phyloP scores from a whole-genome alignment of 2,113 vertebrate species.

The Verasper variegatus region DNA sequence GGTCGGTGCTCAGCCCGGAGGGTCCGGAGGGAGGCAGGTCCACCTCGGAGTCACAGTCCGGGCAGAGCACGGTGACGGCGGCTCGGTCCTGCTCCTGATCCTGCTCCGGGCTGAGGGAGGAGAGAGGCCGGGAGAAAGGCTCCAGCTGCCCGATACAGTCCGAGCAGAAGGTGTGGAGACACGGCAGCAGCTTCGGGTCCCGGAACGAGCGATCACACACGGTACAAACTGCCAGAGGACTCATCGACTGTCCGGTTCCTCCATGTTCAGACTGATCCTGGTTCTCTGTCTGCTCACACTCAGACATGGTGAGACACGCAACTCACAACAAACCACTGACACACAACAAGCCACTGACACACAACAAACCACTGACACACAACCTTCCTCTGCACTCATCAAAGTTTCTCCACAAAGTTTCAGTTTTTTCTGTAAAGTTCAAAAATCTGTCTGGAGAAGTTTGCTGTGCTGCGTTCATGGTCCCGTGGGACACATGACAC shows the following conservation, averaged over 20 bases:
- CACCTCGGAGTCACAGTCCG: slow-evolving; percentile 89
- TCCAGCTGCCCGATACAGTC: slow-evolving; percentile 86
- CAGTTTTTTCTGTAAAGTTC: background rate
- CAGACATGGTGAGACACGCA: slow-evolving; percentile 52
- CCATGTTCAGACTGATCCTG: background rate
- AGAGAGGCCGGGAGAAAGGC: slow-evolving; percentile 74
- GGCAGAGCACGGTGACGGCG: slow-evolving; percentile 84
- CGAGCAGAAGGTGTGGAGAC: slow-evolving; percentile 90
- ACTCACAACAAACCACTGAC: too few species aligned
- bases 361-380: too few species aligned
- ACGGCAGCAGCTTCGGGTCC: slow-evolving; percentile 88
- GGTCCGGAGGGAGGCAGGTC: slow-evolving; percentile 85
- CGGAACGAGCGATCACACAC: slow-evolving; percentile 82
- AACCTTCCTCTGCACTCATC: background rate
- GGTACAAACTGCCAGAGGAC: slow-evolving; percentile 79
- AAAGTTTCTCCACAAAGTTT: too few species aligned
- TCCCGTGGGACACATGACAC: slow-evolving; percentile 59
- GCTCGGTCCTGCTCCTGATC: background rate
- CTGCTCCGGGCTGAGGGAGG: background rate
- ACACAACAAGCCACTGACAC: too few species aligned
- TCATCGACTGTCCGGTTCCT: background rate
- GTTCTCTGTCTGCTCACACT: background rate
- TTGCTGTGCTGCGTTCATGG: slow-evolving; percentile 36
- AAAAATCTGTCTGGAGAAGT: background rate
- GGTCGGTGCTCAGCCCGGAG: slow-evolving; percentile 84